Evolutionary conservation across 2,113 vertebrate genomes (phyloP).

Genomic region (Thunnus thynnus): DNA sequence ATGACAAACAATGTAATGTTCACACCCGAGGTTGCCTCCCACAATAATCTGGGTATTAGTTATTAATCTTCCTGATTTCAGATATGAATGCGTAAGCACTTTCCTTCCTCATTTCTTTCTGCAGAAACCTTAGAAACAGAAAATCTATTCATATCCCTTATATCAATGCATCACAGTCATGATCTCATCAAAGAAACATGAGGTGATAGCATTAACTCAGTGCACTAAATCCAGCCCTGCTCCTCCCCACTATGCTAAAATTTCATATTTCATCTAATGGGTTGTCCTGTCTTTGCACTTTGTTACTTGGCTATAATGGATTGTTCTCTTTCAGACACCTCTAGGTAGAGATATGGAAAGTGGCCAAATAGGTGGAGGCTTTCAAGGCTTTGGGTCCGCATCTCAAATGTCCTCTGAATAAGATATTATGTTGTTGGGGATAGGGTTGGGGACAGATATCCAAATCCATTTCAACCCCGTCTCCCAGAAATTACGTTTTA

Average conservation of each 20-base stretch:
- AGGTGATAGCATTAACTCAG: slow-evolving; percentile 74
- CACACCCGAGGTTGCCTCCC: slow-evolving; percentile 40
- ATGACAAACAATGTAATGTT: slow-evolving; percentile 55
- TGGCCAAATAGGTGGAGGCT: slow-evolving; percentile 14
- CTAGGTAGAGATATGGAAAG: slow-evolving; percentile 24
- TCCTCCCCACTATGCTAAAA: slow-evolving; percentile 61
- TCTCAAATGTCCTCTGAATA: slow-evolving; percentile 1
- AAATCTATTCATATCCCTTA: slow-evolving; percentile 76
- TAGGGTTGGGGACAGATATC: neutral
- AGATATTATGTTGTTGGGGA: neutral
- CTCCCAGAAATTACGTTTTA: neutral
- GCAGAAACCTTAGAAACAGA: slow-evolving; percentile 65
- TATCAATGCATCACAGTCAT: slow-evolving; percentile 76
- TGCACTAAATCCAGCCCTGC: slow-evolving; percentile 73
- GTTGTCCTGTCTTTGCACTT: slow-evolving; percentile 60
- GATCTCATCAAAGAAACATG: slow-evolving; percentile 83
- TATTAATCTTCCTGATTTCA: slow-evolving; percentile 60
- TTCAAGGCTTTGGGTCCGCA: slow-evolving; percentile 1
- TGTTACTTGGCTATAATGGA: slow-evolving; percentile 60
- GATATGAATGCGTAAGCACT: slow-evolving; percentile 52
- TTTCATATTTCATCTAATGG: slow-evolving; percentile 72
- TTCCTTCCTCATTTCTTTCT: slow-evolving; percentile 48
- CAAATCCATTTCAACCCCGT: slow-evolving; percentile 1
- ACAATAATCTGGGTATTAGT: slow-evolving; percentile 57
- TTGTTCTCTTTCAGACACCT: slow-evolving; percentile 35